These are phyloP conservation scores for Lethenteron camtschaticum DNA, from an alignment of 2,113 vertebrate genomes.

Conservation along the genomic window DNA sequence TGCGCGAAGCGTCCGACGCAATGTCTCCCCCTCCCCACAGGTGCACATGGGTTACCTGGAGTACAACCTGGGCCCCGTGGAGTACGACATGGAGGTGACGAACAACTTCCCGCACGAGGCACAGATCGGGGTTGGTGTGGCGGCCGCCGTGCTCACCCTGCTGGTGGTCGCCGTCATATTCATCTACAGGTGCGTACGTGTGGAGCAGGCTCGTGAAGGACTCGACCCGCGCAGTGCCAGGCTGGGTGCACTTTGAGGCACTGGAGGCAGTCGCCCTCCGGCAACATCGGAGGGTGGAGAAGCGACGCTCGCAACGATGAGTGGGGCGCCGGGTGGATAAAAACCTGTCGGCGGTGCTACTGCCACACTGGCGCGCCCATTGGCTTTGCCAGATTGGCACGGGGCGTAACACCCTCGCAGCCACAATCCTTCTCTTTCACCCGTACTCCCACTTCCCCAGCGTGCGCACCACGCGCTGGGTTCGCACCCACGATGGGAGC, in stretches of 20 bases:
- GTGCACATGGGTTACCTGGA: conserved; percentile 46
- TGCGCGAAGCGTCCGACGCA: conserved; percentile 9
- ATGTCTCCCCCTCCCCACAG: conserved; percentile 18
- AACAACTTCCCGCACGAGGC: conserved; percentile 33
- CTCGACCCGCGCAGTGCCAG: not conserved
- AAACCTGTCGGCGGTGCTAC: not conserved
- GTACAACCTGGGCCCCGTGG: conserved; percentile 44
- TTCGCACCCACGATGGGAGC: not conserved
- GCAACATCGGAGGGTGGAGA: not conserved
- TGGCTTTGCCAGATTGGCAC: too few relatives aligned
- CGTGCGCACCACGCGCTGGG: too few relatives aligned
- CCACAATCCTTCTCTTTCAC: too few relatives aligned
- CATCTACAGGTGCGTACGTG: conserved; percentile 41
- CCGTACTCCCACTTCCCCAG: too few relatives aligned
- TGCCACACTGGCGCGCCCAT: not conserved
- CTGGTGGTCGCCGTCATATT: conserved; percentile 48
- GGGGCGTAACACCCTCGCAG: too few relatives aligned
- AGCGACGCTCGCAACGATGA: not conserved
- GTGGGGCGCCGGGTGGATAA: not conserved
- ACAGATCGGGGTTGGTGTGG: conserved; percentile 35
- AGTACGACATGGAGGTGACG: conserved; percentile 36
- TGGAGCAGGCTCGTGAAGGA: too few relatives aligned
- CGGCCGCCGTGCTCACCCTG: conserved; percentile 32
- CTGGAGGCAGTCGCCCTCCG: not conserved
- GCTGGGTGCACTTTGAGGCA: not conserved